Evolutionary conservation across 2,113 vertebrate species (phyloP).

Genomic region (Sardina pilchardus): DNA sequence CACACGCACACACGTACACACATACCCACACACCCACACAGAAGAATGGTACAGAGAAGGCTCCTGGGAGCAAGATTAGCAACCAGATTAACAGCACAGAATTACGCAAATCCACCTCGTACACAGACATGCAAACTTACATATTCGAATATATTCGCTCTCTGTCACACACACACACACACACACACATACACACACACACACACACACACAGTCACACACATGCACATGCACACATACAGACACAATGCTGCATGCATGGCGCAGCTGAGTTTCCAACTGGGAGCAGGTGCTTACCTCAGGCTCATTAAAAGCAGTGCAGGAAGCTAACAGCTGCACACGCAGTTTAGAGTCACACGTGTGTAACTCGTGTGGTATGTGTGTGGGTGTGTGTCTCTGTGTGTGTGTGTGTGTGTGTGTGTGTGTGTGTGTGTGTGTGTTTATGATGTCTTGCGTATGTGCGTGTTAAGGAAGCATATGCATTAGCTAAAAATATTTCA

Average conservation of each 20-base stretch:
- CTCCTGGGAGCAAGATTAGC: slow-evolving; percentile 52
- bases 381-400: background rate
- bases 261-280: background rate
- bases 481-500: background rate
- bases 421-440: background rate
- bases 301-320: slow-evolving; percentile 6
- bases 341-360: background rate
- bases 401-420: background rate
- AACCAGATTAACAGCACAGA: slow-evolving; percentile 60
- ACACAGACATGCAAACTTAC: background rate
- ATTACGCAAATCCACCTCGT: slow-evolving; percentile 60
- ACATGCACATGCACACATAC: background rate
- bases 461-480: background rate
- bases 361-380: background rate
- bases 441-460: background rate
- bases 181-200: background rate
- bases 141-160: background rate
- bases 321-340: slow-evolving; percentile 8
- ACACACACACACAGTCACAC: slow-evolving; percentile 3
- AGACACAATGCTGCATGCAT: slow-evolving; percentile 1
- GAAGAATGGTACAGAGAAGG: background rate
- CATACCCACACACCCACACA: background rate
- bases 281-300: slow-evolving; percentile 29
- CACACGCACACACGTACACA: slow-evolving; percentile 5
- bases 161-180: background rate